A percentile compares a stretch with the other conserved stretches of the same genome.
Conservation (phyloP, 2,113 vertebrate species). For the Notothenia coriiceps region DNA sequence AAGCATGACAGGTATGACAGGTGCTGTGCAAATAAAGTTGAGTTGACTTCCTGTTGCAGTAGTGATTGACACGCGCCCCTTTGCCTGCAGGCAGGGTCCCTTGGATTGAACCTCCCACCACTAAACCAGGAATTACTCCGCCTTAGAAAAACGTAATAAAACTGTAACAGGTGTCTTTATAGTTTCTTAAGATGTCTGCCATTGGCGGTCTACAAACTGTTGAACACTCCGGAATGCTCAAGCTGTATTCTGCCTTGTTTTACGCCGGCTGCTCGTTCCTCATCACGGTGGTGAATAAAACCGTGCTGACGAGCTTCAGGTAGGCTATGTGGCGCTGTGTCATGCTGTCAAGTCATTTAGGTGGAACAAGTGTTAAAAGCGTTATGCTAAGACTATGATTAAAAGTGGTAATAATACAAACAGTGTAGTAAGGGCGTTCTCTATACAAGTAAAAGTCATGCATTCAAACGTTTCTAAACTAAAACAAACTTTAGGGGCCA, state of each 20-base stretch:
- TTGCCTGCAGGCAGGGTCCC: no score
- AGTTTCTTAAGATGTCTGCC: slow-evolving; percentile 27
- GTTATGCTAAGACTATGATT: no score
- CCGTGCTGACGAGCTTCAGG: slow-evolving; percentile 90
- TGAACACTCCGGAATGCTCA: slow-evolving; percentile 41
- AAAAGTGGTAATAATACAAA: no score
- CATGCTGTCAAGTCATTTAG: neutral
- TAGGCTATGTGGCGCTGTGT: slow-evolving; percentile 68
- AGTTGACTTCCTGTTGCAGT: slow-evolving; percentile 14
- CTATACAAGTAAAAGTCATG: neutral
- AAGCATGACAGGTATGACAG: no score
- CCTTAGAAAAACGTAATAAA: neutral
- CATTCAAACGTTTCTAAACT: no score
- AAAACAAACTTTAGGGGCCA: no score
- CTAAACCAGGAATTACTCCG: neutral
- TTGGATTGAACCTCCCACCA: no score
- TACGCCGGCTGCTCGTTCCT: slow-evolving; percentile 90
- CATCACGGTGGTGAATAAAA: slow-evolving; percentile 92
- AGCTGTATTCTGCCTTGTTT: slow-evolving; percentile 86
- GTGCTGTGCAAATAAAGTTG: no score
- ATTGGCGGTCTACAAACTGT: neutral
- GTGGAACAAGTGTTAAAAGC: neutral
- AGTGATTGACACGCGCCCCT: neutral
- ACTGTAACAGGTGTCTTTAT: neutral
- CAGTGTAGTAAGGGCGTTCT: neutral